A percentile compares a stretch with the other conserved stretches of the same genome.
Evolutionary conservation across 2,888 invertebrate genomes (phyloP).

Genomic region (Yponomeuta cagnagella): DNA sequence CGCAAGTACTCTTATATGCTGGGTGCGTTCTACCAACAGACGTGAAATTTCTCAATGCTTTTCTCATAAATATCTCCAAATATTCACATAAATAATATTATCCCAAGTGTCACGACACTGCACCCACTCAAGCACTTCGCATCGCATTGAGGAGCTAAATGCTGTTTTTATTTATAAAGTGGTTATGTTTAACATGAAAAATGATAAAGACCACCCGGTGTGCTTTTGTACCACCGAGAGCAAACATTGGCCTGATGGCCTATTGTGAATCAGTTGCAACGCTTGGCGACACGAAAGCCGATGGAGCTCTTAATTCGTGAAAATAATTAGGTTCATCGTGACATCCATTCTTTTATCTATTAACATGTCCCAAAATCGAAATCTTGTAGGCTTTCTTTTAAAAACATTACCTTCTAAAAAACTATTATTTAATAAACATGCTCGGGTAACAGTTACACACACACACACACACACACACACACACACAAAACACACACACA

Average conservation of each 20-base stretch:
- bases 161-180: constrained; percentile 54
- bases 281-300: background rate
- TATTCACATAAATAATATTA: constrained; percentile 9
- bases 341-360: too few relatives aligned
- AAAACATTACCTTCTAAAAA: too few relatives aligned
- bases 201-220: constrained; percentile 73
- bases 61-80: constrained; percentile 4
- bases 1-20: constrained; percentile 17
- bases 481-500: too few relatives aligned
- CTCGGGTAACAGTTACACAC: too few relatives aligned
- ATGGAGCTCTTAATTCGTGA: too few relatives aligned
- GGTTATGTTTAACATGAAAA: constrained; percentile 58
- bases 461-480: too few relatives aligned
- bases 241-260: background rate
- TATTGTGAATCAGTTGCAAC: background rate
- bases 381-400: too few relatives aligned
- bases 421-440: too few relatives aligned
- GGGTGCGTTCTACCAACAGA: background rate
- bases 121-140: constrained; percentile 10
- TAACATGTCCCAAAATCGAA: too few relatives aligned
- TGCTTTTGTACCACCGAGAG: constrained; percentile 31
- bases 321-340: too few relatives aligned
- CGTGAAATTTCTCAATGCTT: background rate
- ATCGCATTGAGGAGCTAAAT: constrained; percentile 29
- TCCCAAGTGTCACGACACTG: constrained; percentile 2